These are phyloP conservation scores for Oopsacas minuta DNA, from an alignment of 37 sponge, comb jelly and placozoan species.

Conservation along the genomic window DNA sequence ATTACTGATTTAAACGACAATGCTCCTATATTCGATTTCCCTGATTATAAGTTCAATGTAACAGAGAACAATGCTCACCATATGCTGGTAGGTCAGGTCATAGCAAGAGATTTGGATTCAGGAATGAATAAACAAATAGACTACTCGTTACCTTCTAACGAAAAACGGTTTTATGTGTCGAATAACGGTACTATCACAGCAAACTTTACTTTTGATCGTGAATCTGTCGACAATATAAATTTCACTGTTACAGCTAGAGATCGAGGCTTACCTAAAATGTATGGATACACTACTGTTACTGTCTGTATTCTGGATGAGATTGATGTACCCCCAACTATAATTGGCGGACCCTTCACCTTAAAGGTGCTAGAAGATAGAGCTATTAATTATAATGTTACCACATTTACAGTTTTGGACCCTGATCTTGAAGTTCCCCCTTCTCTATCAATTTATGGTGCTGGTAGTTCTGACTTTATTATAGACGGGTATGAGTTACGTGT, in stretches of 20 bases:
- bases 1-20: not conserved
- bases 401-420: not conserved
- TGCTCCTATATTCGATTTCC: not conserved
- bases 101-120: not conserved
- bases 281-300: not conserved
- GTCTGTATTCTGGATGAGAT: not conserved
- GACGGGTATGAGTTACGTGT: not conserved
- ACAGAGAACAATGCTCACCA: not conserved
- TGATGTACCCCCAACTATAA: not conserved
- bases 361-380: not conserved
- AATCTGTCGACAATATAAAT: not conserved
- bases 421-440: not conserved
- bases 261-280: not conserved
- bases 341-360: not conserved
- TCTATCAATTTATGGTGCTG: not conserved
- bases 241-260: not conserved
- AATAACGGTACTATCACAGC: not conserved
- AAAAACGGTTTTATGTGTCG: not conserved
- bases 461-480: not conserved
- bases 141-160: not conserved
- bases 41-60: not conserved
- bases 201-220: not conserved
- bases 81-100: not conserved
- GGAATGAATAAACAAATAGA: not conserved
- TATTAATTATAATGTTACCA: not conserved